Conservation (phyloP, 2,888 invertebrate species). For the Chalcosyrphus nemorum region DNA sequence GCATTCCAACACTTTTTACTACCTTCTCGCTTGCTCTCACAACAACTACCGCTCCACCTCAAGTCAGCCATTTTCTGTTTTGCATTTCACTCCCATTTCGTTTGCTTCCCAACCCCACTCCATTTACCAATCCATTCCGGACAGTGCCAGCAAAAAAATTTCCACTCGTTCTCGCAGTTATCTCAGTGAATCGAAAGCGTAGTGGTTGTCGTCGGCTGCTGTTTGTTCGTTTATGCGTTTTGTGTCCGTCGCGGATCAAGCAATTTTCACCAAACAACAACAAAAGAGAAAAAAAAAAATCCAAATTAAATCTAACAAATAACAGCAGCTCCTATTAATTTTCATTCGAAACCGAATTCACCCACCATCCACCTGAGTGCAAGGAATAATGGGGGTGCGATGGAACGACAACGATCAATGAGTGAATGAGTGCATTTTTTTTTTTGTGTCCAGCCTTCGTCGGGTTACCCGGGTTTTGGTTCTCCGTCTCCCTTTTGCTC, state of each 20-base stretch:
- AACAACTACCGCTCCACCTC: neutral
- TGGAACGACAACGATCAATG: slow-evolving; percentile 70
- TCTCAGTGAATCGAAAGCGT: slow-evolving; percentile 60
- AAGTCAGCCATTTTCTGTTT: slow-evolving; percentile 61
- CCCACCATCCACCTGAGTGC: slow-evolving; percentile 62
- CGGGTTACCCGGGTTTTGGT: slow-evolving; percentile 57
- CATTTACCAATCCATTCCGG: slow-evolving; percentile 27
- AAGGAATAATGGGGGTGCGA: slow-evolving; percentile 51
- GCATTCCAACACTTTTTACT: slow-evolving; percentile 37
- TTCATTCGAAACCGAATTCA: neutral
- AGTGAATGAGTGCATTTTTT: slow-evolving; percentile 65
- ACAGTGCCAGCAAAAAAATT: slow-evolving; percentile 10
- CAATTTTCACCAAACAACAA: slow-evolving; percentile 32
- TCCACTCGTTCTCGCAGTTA: slow-evolving; percentile 60
- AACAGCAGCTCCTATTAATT: neutral
- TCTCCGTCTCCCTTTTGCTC: slow-evolving; percentile 31
- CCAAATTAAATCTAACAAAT: neutral
- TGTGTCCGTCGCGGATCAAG: slow-evolving; percentile 60
- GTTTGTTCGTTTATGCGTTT: slow-evolving; percentile 27
- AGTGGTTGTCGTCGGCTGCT: slow-evolving; percentile 52
- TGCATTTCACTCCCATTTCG: slow-evolving; percentile 12
- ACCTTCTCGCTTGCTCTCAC: slow-evolving; percentile 34
- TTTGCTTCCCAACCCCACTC: slow-evolving; percentile 29
- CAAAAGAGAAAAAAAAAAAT: slow-evolving; percentile 7
- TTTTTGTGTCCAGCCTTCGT: slow-evolving; percentile 3